These are phyloP conservation scores for Aporrectodea caliginosa DNA, from an alignment of 1,140 invertebrate genomes.

Conservation along the genomic window DNA sequence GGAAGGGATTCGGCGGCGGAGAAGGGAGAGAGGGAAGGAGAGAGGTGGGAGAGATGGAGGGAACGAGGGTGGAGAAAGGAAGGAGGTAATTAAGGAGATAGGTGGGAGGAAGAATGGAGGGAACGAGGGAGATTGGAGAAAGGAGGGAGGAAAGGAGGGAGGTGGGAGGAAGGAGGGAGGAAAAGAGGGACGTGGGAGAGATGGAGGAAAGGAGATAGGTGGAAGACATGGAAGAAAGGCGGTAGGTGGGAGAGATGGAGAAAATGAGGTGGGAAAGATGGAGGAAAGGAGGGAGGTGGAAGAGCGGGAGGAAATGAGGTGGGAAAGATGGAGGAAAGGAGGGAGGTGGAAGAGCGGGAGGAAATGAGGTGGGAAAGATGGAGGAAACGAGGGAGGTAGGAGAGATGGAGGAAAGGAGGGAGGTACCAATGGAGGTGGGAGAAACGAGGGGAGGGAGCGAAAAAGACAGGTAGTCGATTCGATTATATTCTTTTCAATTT, in stretches of 20 bases:
- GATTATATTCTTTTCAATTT: no score
- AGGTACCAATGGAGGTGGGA: neutral
- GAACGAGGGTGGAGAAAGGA: neutral
- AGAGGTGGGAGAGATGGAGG: neutral
- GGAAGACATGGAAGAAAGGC: no score
- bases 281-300: neutral
- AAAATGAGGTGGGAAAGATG: neutral
- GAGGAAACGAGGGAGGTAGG: neutral
- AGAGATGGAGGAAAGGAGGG: neutral
- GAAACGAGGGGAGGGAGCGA: no score
- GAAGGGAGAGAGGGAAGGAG: neutral
- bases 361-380: neutral
- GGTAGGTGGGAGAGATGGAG: neutral
- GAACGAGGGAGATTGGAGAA: neutral
- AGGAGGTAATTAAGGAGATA: neutral
- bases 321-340: neutral
- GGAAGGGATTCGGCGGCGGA: neutral
- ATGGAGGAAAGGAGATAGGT: no score
- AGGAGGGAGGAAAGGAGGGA: neutral
- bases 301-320: neutral
- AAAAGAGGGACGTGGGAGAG: no score
- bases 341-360: neutral
- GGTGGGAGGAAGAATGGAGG: neutral
- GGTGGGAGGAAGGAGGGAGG: neutral
- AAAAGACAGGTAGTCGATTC: no score